phyloP scores from a whole-genome alignment of 2,113 vertebrate species.

The Crotophaga sulcirostris region DNA sequence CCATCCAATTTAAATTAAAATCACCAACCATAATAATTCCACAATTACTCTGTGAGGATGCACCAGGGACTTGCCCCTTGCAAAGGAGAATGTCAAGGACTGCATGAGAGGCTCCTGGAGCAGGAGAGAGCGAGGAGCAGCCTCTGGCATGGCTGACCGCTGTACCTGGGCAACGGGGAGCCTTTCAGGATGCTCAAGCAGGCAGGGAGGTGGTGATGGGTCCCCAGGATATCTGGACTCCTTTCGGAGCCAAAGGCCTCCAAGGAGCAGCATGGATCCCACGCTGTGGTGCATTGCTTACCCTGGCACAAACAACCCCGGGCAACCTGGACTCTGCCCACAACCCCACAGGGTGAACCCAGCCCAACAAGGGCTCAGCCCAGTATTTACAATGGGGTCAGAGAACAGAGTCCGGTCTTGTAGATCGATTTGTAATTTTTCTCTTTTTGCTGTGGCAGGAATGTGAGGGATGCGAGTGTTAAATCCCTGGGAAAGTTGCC shows the following conservation, averaged over 20 bases:
- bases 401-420: not conserved
- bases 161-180: not conserved
- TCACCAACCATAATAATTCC: slow-evolving; percentile 82
- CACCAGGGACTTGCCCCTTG: slow-evolving; percentile 75
- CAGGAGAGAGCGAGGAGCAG: not conserved
- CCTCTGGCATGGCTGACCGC: not conserved
- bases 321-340: not conserved
- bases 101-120: slow-evolving; percentile 26
- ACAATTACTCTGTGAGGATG: slow-evolving; percentile 77
- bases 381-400: not conserved
- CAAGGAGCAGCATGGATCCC: fast-evolving
- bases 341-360: not conserved
- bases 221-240: not conserved
- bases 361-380: not conserved
- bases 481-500: slow-evolving; percentile 29
- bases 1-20: slow-evolving; percentile 85
- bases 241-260: not conserved
- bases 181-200: not conserved
- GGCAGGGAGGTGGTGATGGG: not conserved
- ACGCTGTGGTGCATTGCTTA: fast-evolving
- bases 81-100: slow-evolving; percentile 76
- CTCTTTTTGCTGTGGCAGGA: slow-evolving; percentile 41
- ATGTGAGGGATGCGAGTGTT: not conserved
- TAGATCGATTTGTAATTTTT: slow-evolving; percentile 63
- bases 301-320: not conserved